Base-by-base conservation (phyloP, 2,797 vertebrate species). In the Eulemur rubriventer region DNA sequence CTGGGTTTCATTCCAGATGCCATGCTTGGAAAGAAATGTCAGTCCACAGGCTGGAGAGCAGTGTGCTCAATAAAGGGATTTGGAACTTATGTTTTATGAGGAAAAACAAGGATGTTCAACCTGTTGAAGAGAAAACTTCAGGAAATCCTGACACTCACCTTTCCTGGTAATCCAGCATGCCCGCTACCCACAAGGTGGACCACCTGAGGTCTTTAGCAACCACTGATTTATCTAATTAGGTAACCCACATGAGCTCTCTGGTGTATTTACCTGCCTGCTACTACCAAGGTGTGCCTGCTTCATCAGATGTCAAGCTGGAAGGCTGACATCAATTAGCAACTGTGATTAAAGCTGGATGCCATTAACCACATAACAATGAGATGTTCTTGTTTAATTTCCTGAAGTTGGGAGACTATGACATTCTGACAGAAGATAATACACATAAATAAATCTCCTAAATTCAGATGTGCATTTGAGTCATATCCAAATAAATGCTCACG, bases 341-440 rank as follows among this genome's bases (percentile, higher is more conserved):
- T 90, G 24, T 94, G 96, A 96, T 94, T 95, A 96, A 91, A 96
- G 50, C 30, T 33, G 50, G 93, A 70, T 79, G 18, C 65, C 79
- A 82, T 81, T 95, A 95, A 88, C 70, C 57, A 63, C 72, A 87
- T 33, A 86, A 82, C 24, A 91, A 38, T 65, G 67, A 96, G 35
- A 82, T 82, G 67, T 78, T 97, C 75, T 75, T 89, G 9, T 83
- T 96, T 93, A 95, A 95, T 97, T 96, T 96, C 91, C 89, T 96
- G 63, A 97, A 86, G 61, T 46, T 92, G 33, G 67, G 28, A 96
- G 43, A 82, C 22, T 65, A 41, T 91, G 82, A 67, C n/a, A 46
- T 82, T 91, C 35, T 55, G 30, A 92, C n/a, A 86, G 79, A 96
- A 78, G 76, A 95, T 76, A 92, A 96, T 75, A 95, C 90, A 94